Base-by-base conservation (phyloP, 2,113 vertebrate genomes). In the Charina bottae region DNA sequence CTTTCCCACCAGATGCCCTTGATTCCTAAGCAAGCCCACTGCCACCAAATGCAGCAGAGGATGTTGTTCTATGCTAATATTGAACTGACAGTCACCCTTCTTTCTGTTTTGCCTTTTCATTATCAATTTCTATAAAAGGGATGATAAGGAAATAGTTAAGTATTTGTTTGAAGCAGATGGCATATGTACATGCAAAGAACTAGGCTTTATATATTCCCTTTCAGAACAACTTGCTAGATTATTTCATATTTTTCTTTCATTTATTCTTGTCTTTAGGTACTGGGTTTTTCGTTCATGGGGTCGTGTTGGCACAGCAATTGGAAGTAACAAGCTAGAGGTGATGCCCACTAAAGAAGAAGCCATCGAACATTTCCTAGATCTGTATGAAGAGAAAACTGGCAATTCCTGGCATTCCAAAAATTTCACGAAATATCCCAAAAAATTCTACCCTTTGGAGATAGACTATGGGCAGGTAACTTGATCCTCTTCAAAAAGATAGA, bases 271-370 rank as follows among this genome's bases (percentile, higher is more conserved):
- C 58, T 93, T 0, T 92, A 99, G 99, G 89, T 99, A 99, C 95
- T 99, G 99, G 99, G 99, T 99, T 94, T 99, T 99, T 97, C 97
- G 99, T 89, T 99, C 99, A 9, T 99, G 99, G 99, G 99, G 99
- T 93, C 98, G 99, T 0, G 99, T 99, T 62, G 99, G 99, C 37
- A 99, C 99, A 0, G 98, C 98, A 9, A 99, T 99, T 0, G 99
- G 99, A 46, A 99, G 99, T 92, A 99, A 99, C 96, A 99, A 99
- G 93, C 97, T 99, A 94, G 99, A 99, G 93, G 98, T 99, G 97
- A 99, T 99, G 97, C 96, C 98, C 0, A 99, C 99, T 37, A 99
- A 98, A 96, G 98, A 99, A 94, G 98, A 98, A 2, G 99, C 99
- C 0, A 58, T 99, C 93, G 98, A 99, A 89, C 98, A 99, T 95